Evolutionary conservation across 2,888 invertebrate species (phyloP), one percentile per base, ranked within the genome.

Genomic region (Heterodera filipjevi): DNA sequence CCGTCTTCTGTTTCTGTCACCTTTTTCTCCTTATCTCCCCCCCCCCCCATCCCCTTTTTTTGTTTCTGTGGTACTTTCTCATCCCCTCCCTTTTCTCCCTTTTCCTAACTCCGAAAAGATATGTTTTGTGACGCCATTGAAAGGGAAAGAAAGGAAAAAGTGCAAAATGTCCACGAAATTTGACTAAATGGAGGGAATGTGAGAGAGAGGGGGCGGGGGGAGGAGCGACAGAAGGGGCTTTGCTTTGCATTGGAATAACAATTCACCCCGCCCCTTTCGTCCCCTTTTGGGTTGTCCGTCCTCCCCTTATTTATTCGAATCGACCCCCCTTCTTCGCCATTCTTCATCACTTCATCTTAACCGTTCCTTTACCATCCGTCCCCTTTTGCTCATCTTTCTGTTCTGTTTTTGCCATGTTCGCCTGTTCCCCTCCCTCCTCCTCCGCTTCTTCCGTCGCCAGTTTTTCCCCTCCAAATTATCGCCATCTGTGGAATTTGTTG

Each of bases 401-500:
- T 19, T 35, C 33, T 35, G 8, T 22, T 72, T 19, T 72, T 32
- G 72, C 49, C 32, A 73, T 33, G n/a, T 49, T 73, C n/a, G 35
- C 22, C n/a, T 3, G 19, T 35, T n/a, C 59, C 33, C n/a, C 64
- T n/a, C 35, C 35, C 44, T 44, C 22, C 8, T 66, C 53, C 39
- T 44, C 75, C 27, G 19, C 75, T 16, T 75, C 66, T 32, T 66
- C 75, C 8, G 44, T 75, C 30, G 66, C 66, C 33, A 75, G 53
- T 30, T 75, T 66, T 44, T 75, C 75, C 59, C 66, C 75, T 49
- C 66, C 64, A 3, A 75, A 75, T 27, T 75, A 75, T 22, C 53
- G 49, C 1, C 82, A 82, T 46, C 71, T 84, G 22, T 68, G 82
- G 46, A 82, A 73, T 59, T 70, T 81, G 49, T 44, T 83, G 33